A percentile compares a stretch with the other conserved stretches of the same genome.
phyloP scores from a whole-genome alignment of 2,797 vertebrate genomes.

The Lophius americanus region DNA sequence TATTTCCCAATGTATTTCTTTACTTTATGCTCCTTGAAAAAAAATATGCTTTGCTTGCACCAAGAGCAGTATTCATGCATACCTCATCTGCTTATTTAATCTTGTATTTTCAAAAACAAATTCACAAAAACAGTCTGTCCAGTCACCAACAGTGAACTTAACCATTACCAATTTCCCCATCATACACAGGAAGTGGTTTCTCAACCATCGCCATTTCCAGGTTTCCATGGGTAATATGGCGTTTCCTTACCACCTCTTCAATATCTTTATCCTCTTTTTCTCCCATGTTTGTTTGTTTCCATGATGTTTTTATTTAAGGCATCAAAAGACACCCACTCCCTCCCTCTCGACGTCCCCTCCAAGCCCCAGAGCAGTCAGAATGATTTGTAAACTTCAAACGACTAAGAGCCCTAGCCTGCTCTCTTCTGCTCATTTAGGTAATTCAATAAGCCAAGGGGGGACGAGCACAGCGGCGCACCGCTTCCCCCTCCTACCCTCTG shows the following conservation, averaged over 20 bases:
- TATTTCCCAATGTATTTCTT: background rate
- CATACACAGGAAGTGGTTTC: constrained; percentile 77
- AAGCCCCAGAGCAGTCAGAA: constrained; percentile 79
- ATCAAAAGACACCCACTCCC: constrained; percentile 76
- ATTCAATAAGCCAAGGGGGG: constrained; percentile 82
- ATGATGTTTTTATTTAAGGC: constrained; percentile 85
- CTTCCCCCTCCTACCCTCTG: constrained; percentile 73
- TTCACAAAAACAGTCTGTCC: constrained; percentile 14
- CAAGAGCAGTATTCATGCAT: background rate
- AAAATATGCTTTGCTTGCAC: background rate
- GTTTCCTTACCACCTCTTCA: constrained; percentile 69
- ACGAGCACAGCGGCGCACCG: constrained; percentile 65
- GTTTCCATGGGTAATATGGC: constrained; percentile 67
- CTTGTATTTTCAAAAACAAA: constrained; percentile 18
- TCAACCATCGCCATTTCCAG: constrained; percentile 63
- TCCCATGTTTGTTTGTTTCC: constrained; percentile 83
- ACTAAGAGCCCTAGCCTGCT: constrained; percentile 75
- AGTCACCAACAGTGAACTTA: constrained; percentile 44
- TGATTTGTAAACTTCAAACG: constrained; percentile 85
- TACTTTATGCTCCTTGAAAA: background rate
- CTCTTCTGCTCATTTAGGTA: constrained; percentile 83
- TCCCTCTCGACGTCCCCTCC: constrained; percentile 62
- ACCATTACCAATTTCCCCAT: constrained; percentile 68
- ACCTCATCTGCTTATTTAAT: constrained; percentile 4
- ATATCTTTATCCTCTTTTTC: constrained; percentile 55